These are phyloP conservation scores for Microcebus ravelobensis DNA, from an alignment of 2,113 vertebrate genomes.

Conservation along the genomic window DNA sequence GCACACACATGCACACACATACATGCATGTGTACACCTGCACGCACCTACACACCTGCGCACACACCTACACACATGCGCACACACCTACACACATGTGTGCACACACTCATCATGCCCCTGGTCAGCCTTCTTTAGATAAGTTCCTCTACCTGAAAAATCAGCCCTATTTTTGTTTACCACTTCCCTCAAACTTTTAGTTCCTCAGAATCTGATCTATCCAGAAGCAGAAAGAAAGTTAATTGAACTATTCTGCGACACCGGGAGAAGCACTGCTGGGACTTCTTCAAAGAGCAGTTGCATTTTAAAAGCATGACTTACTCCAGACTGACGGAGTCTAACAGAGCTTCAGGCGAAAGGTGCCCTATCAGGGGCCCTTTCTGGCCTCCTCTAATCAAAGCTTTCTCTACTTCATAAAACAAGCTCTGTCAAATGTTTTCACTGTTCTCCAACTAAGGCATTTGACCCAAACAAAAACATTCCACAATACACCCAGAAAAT, in stretches of 20 bases:
- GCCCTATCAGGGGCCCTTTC: not conserved
- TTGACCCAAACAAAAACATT: conserved; percentile 51
- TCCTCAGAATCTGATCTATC: not conserved
- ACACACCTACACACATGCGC: too few species aligned
- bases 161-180: not conserved
- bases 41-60: too few species aligned
- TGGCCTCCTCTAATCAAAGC: not conserved
- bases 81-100: too few species aligned
- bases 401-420: conserved; percentile 7
- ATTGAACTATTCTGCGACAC: not conserved
- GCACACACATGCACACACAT: too few species aligned
- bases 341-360: not conserved
- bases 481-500: not conserved
- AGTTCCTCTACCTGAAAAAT: not conserved
- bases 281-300: not conserved
- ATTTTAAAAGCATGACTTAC: conserved; percentile 18
- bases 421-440: not conserved
- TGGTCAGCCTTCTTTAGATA: not conserved
- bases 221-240: conserved; percentile 26
- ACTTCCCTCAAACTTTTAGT: not conserved
- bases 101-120: too few species aligned
- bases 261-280: not conserved
- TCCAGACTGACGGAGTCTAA: not conserved
- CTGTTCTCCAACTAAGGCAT: conserved; percentile 4
- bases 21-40: not conserved